Conservation (phyloP, 2,797 vertebrate genomes). For the Anabacerthia variegaticeps region DNA sequence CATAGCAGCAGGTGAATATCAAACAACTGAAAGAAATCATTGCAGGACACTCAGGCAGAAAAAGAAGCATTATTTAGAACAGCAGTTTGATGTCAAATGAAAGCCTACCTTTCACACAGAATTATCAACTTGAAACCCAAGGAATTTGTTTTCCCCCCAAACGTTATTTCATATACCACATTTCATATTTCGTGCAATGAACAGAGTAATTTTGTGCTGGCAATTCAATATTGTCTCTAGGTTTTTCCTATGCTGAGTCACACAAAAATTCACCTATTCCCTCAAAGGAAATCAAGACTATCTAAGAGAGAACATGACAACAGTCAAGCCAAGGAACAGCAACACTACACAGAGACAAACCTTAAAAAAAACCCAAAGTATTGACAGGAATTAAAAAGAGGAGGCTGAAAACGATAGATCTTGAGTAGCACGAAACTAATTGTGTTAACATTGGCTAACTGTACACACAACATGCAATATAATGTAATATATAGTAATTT, state of each 20-base stretch:
- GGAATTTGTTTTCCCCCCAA: neutral
- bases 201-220: neutral
- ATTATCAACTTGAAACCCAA: neutral
- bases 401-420: neutral
- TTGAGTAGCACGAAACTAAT: neutral
- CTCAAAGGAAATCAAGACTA: neutral
- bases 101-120: neutral
- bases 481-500: too few species aligned
- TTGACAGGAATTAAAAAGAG: neutral
- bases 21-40: neutral
- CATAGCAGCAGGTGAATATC: conserved; percentile 9
- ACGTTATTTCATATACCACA: neutral
- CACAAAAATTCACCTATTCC: neutral
- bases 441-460: neutral
- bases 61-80: neutral
- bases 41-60: neutral
- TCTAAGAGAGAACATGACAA: neutral
- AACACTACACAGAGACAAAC: neutral
- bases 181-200: neutral
- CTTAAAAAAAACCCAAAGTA: neutral
- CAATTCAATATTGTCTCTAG: neutral
- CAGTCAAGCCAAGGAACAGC: neutral
- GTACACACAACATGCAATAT: neutral
- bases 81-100: neutral
- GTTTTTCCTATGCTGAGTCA: neutral